These are phyloP conservation scores for Otolemur garnettii DNA, from an alignment of 2,113 vertebrate genomes.

Conservation along the genomic window DNA sequence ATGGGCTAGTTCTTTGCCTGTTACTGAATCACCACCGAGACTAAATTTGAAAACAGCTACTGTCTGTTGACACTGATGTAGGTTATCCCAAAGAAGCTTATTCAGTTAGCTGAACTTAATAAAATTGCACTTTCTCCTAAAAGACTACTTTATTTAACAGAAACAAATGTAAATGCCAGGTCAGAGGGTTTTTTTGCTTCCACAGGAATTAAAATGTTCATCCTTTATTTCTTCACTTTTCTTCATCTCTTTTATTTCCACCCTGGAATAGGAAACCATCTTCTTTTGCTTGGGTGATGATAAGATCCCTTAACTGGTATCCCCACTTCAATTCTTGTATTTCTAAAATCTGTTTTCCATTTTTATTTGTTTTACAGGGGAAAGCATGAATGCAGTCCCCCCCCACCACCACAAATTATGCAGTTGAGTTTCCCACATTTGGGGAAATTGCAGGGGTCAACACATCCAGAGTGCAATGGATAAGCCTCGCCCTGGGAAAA, in stretches of 20 bases:
- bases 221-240: not conserved
- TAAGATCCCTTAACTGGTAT: not conserved
- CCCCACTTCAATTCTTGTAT: not conserved
- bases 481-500: too few relatives aligned
- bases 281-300: not conserved
- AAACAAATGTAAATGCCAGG: conserved; percentile 4
- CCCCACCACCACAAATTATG: too few relatives aligned
- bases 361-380: too few relatives aligned
- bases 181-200: not conserved
- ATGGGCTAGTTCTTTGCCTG: not conserved
- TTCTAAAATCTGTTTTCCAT: not conserved
- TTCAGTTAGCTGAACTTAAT: not conserved
- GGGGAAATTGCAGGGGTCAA: too few relatives aligned
- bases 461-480: too few relatives aligned
- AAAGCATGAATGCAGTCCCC: too few relatives aligned
- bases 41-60: not conserved
- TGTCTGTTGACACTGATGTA: not conserved
- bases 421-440: too few relatives aligned
- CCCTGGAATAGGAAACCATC: not conserved
- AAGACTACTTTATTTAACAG: not conserved
- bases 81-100: not conserved
- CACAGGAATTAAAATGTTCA: not conserved
- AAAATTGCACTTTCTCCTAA: not conserved
- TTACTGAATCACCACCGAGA: not conserved
- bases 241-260: not conserved